phyloP scores from a whole-genome alignment of 2,797 vertebrate genomes.

The Manis javanica region DNA sequence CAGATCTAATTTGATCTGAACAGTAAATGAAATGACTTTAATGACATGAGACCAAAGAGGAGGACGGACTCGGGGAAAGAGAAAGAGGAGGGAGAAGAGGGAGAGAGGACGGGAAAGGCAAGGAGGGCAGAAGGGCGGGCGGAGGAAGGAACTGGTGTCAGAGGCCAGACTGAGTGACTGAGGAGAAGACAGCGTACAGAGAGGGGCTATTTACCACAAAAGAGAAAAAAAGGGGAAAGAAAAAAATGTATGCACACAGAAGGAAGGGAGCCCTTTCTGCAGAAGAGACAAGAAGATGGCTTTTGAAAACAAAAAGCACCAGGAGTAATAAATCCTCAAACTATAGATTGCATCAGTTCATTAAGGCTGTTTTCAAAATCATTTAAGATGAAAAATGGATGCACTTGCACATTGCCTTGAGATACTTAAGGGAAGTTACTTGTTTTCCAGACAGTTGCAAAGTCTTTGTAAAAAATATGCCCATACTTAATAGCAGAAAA shows the following conservation, averaged over 20 bases:
- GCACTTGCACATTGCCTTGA: not conserved
- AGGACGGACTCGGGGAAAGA: not conserved
- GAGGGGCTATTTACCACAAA: not conserved
- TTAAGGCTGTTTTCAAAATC: slow-evolving; percentile 24
- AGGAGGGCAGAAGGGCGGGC: not conserved
- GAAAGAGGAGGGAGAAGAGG: too few relatives aligned
- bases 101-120: not conserved
- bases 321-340: not conserved
- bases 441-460: slow-evolving; percentile 45
- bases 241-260: not conserved
- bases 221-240: fast-evolving
- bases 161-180: not conserved
- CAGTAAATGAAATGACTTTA: not conserved
- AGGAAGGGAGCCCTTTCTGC: not conserved
- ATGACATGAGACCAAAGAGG: not conserved
- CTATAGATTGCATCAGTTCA: not conserved
- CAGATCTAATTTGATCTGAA: not conserved
- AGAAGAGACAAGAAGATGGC: not conserved
- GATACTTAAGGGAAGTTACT: slow-evolving; percentile 8
- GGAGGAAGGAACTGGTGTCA: not conserved
- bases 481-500: slow-evolving; percentile 49
- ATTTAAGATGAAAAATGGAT: slow-evolving; percentile 29
- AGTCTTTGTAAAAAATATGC: slow-evolving; percentile 19
- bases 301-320: not conserved
- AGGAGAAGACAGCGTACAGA: not conserved